A percentile compares a stretch with the other conserved stretches of the same genome.
phyloP scores from a whole-genome alignment of 1,140 invertebrate genomes.

The Rhynchophorus ferrugineus region DNA sequence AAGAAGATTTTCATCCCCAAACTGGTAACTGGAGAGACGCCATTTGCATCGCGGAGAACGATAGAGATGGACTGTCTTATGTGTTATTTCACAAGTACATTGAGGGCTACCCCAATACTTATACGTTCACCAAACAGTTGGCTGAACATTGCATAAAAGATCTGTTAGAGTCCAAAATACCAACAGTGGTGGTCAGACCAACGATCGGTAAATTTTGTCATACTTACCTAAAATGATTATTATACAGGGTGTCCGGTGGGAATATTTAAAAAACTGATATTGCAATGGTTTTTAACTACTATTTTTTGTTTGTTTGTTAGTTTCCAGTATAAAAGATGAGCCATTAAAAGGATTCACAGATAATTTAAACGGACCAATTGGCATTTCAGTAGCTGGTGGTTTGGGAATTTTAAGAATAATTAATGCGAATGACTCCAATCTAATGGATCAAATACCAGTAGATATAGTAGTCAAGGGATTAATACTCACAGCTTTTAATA shows the following conservation, averaged over 20 bases:
- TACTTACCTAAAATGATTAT: no score
- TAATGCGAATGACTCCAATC: constrained; percentile 53
- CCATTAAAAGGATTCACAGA: constrained; percentile 81
- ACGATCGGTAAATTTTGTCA: constrained; percentile 81
- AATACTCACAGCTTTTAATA: constrained; percentile 65
- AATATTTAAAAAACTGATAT: not conserved
- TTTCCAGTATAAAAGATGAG: no score
- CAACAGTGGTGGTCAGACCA: constrained; percentile 77
- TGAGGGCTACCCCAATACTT: constrained; percentile 71
- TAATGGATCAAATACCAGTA: constrained; percentile 77
- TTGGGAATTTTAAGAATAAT: constrained; percentile 73
- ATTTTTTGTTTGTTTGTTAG: no score
- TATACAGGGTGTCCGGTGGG: no score
- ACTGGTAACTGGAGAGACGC: constrained; percentile 76
- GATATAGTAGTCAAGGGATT: constrained; percentile 76
- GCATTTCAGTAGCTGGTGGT: constrained; percentile 61
- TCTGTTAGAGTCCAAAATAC: constrained; percentile 56
- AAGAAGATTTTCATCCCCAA: not conserved
- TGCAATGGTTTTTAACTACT: not conserved
- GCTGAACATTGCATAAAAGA: constrained; percentile 69
- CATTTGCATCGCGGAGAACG: constrained; percentile 70
- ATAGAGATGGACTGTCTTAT: constrained; percentile 60
- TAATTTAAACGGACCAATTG: constrained; percentile 88
- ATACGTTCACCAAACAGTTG: constrained; percentile 76
- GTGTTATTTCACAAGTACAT: constrained; percentile 64